phyloP scores from a whole-genome alignment of 2,113 vertebrate genomes.

The Rhinogobius similis region DNA sequence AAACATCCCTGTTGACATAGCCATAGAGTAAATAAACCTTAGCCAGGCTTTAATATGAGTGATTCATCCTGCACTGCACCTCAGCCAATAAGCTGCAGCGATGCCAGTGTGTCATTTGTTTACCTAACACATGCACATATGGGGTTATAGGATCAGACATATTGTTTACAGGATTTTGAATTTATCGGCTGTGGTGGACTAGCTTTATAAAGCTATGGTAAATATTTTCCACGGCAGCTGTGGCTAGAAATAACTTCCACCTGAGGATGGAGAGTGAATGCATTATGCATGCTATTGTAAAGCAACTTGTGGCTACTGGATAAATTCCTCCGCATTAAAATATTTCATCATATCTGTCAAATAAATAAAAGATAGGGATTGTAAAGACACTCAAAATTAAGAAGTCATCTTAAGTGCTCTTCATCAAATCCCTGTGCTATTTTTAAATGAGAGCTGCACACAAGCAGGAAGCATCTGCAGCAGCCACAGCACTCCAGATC shows the following conservation, averaged over 20 bases:
- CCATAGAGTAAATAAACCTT: not conserved
- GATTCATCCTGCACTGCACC: not conserved
- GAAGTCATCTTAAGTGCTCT: not conserved
- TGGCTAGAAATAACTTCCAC: not conserved
- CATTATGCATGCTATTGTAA: not conserved
- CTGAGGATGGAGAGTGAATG: too few relatives aligned
- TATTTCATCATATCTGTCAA: not conserved
- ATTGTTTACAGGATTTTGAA: not conserved
- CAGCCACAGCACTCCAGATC: constrained; percentile 18
- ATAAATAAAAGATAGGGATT: constrained; percentile 8
- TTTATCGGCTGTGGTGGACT: not conserved
- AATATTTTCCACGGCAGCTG: not conserved
- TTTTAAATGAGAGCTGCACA: constrained; percentile 18
- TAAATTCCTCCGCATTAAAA: not conserved
- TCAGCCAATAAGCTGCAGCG: not conserved
- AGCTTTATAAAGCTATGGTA: not conserved
- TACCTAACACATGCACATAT: too few relatives aligned
- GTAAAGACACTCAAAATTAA: constrained; percentile 7
- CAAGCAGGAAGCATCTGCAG: constrained; percentile 6
- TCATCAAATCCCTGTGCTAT: not conserved
- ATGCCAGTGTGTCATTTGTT: too few relatives aligned
- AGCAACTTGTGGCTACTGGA: not conserved
- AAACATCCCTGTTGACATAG: not conserved
- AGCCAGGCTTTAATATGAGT: not conserved
- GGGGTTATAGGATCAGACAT: not conserved